These are phyloP conservation scores for Colaptes auratus DNA, from an alignment of 2,113 vertebrate species.

Conservation along the genomic window DNA sequence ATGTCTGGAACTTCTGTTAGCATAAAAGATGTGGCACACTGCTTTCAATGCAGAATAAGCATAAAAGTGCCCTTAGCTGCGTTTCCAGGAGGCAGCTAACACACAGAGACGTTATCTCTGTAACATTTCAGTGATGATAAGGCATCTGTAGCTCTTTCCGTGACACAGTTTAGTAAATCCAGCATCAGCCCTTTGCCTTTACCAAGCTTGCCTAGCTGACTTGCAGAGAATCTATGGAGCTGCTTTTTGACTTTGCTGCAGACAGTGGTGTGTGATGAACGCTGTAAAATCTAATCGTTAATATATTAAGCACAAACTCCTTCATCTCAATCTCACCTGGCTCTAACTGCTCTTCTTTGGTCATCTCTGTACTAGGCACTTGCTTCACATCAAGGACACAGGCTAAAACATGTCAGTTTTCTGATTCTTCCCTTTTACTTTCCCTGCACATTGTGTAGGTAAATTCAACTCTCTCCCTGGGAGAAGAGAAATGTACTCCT, in stretches of 20 bases:
- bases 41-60: slow-evolving; percentile 21
- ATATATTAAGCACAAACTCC: not conserved
- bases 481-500: not conserved
- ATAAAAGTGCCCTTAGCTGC: not conserved
- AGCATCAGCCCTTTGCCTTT: not conserved
- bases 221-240: not conserved
- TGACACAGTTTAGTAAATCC: slow-evolving; percentile 9
- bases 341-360: not conserved
- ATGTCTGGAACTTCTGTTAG: not conserved
- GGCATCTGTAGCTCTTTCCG: slow-evolving; percentile 37
- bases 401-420: rapidly evolving
- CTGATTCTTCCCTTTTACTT: not conserved
- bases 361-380: not conserved
- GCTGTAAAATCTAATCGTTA: not conserved
- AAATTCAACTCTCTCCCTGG: not conserved
- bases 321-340: not conserved
- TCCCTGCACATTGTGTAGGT: rapidly evolving
- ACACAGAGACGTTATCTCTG: not conserved
- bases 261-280: not conserved
- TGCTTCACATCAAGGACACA: not conserved
- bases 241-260: not conserved
- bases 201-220: not conserved
- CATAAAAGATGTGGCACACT: not conserved
- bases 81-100: slow-evolving; percentile 25
- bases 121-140: slow-evolving; percentile 46